These are phyloP conservation scores for Brachionus rotundiformis DNA, from an alignment of 1,140 invertebrate genomes.

Conservation along the genomic window DNA sequence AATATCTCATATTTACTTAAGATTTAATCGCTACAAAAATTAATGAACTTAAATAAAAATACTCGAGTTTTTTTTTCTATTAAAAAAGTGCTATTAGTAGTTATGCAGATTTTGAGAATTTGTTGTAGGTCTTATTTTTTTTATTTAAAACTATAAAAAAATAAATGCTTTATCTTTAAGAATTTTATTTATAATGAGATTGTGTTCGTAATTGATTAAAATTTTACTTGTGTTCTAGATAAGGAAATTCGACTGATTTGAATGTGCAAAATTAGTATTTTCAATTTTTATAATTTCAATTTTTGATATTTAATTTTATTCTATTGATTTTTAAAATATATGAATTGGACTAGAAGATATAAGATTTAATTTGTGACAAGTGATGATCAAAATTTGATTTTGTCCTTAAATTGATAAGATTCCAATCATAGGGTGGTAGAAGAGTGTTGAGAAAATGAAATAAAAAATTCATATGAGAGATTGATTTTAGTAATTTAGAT, in stretches of 20 bases:
- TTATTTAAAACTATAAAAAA: background rate
- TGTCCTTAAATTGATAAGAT: background rate
- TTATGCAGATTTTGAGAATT: background rate
- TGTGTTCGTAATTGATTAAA: too few relatives aligned
- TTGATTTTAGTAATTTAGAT: background rate
- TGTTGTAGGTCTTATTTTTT: background rate
- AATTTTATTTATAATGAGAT: too few relatives aligned
- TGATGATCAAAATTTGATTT: background rate
- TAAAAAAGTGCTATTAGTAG: constrained; percentile 7
- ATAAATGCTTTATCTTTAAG: too few relatives aligned
- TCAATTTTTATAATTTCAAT: too few relatives aligned
- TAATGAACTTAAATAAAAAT: background rate
- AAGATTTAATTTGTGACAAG: background rate
- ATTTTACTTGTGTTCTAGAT: too few relatives aligned
- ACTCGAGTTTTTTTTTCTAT: too few relatives aligned
- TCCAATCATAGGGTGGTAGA: background rate
- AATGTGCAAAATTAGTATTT: too few relatives aligned
- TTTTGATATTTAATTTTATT: too few relatives aligned
- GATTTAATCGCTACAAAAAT: background rate
- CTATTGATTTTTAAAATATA: too few relatives aligned
- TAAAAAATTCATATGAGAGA: background rate
- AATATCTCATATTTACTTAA: constrained; percentile 39
- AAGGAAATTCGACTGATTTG: too few relatives aligned
- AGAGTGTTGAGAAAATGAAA: background rate
- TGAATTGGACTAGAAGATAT: too few relatives aligned